Evolutionary conservation across 1,140 invertebrate species (phyloP).

Genomic region (Latrodectus geometricus): DNA sequence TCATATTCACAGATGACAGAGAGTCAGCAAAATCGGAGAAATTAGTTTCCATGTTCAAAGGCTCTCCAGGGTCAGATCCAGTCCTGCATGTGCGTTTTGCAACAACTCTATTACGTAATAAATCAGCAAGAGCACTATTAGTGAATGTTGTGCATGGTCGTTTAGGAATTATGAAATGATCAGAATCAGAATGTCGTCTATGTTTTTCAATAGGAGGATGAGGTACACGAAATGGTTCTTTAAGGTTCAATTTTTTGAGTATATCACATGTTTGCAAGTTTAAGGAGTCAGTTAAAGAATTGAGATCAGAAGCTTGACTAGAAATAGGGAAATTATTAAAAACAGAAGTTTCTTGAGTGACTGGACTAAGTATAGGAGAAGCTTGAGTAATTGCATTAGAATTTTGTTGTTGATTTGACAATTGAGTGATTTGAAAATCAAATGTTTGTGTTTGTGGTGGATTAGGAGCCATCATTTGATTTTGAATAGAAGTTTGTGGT

Average conservation of each 20-base stretch:
- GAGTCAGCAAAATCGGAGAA: constrained; percentile 39
- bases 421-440: constrained; percentile 31
- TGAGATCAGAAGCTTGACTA: constrained; percentile 55
- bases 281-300: constrained; percentile 15
- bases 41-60: constrained; percentile 36
- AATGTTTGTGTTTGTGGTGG: constrained; percentile 35
- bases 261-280: constrained; percentile 40
- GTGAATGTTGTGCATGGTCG: constrained; percentile 67
- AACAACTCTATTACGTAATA: constrained; percentile 63
- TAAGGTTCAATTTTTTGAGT: constrained; percentile 57
- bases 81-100: constrained; percentile 64
- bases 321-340: constrained; percentile 45
- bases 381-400: constrained; percentile 29
- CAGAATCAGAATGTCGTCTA: constrained; percentile 76
- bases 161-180: constrained; percentile 74
- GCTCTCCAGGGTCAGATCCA: constrained; percentile 64
- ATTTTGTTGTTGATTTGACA: constrained; percentile 2
- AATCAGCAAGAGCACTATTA: constrained; percentile 63
- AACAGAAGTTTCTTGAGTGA: constrained; percentile 43
- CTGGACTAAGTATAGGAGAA: constrained; percentile 48
- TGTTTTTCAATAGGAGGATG: constrained; percentile 70
- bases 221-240: constrained; percentile 60
- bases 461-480: not conserved
- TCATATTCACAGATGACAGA: not conserved
- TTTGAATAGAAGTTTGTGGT: constrained; percentile 63